These are phyloP conservation scores for Semaprochilodus insignis DNA, from an alignment of 2,797 vertebrate genomes.

Conservation along the genomic window DNA sequence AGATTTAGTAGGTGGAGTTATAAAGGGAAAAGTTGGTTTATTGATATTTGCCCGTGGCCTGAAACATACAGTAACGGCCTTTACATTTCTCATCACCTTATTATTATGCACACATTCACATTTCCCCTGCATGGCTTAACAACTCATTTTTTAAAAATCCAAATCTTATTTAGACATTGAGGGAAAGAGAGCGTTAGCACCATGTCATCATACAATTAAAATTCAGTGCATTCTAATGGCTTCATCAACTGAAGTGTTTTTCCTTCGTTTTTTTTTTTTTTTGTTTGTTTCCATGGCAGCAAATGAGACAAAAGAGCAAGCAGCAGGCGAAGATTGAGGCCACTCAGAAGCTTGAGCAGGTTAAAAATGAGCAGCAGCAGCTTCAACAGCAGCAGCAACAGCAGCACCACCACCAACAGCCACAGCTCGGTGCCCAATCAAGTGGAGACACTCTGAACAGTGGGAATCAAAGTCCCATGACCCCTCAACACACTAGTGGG, in stretches of 20 bases:
- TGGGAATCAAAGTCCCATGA: constrained; percentile 83
- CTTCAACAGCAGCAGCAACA: constrained; percentile 81
- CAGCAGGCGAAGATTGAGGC: constrained; percentile 98
- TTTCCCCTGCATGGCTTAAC: constrained; percentile 62
- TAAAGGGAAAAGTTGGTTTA: constrained; percentile 47
- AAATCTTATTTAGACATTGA: constrained; percentile 54
- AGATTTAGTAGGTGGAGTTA: constrained; percentile 52
- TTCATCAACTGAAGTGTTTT: constrained; percentile 49
- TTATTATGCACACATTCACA: constrained; percentile 54
- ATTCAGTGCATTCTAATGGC: constrained; percentile 38
- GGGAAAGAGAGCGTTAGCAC: constrained; percentile 65
- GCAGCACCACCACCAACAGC: constrained; percentile 44
- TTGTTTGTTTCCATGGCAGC: constrained; percentile 76
- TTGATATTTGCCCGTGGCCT: constrained; percentile 59
- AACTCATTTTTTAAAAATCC: constrained; percentile 49
- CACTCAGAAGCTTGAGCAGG: constrained; percentile 94
- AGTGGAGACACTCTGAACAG: constrained; percentile 74
- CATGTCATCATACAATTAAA: constrained; percentile 63
- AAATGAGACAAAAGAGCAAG: constrained; percentile 97
- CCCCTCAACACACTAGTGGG: constrained; percentile 76
- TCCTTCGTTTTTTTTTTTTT: constrained; percentile 8
- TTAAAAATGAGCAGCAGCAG: constrained; percentile 93
- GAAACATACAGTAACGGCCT: constrained; percentile 54
- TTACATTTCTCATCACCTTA: constrained; percentile 53
- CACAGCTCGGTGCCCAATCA: constrained; percentile 69